These are phyloP conservation scores for Tinea pellionella DNA, from an alignment of 2,888 invertebrate species.

Conservation along the genomic window DNA sequence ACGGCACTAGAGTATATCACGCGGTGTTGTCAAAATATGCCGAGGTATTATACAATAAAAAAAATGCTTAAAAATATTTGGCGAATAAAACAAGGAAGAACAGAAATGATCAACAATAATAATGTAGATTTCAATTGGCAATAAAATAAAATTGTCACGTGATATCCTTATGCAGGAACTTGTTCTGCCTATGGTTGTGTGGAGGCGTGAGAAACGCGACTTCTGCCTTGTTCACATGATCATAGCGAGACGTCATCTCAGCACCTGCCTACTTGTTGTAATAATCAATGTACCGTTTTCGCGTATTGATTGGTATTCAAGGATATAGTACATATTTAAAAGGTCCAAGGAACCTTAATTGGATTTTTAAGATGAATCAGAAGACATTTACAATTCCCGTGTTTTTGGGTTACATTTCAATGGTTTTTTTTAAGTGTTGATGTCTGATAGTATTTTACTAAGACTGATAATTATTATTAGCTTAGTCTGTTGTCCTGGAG, in stretches of 20 bases:
- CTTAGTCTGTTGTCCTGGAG: no score
- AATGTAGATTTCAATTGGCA: neutral
- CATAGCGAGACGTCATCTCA: conserved; percentile 40
- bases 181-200: conserved; percentile 40
- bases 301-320: neutral
- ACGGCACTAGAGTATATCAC: no score
- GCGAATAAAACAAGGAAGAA: neutral
- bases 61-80: no score
- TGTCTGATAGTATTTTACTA: no score
- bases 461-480: no score
- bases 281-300: neutral
- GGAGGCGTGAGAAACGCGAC: conserved; percentile 64
- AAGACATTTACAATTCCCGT: no score
- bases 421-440: no score
- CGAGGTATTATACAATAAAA: no score
- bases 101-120: neutral
- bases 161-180: conserved; percentile 29
- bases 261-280: conserved; percentile 17
- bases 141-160: neutral
- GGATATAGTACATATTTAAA: neutral
- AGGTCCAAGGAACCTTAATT: no score
- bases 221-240: conserved; percentile 53
- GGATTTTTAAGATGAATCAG: no score
- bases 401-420: no score
- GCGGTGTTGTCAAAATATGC: no score